phyloP scores from a whole-genome alignment of 2,113 vertebrate genomes.

The Phocoena phocoena region DNA sequence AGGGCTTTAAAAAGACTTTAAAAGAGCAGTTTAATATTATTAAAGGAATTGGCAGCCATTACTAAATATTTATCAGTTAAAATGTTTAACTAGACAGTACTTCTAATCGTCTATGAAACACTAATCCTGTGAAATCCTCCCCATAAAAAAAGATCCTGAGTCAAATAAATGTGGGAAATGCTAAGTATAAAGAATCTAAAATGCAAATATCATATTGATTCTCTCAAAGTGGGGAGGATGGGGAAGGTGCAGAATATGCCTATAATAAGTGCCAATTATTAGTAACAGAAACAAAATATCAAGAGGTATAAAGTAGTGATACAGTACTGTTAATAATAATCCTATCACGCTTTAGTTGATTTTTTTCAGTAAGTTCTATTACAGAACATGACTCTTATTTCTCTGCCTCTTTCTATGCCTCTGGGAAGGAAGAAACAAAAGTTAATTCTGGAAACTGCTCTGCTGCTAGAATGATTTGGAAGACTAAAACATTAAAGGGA shows the following conservation, averaged over 20 bases:
- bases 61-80: constrained; percentile 5
- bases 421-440: neutral
- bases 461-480: neutral
- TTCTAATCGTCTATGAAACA: constrained; percentile 31
- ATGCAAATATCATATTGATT: neutral
- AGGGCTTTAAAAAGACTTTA: neutral
- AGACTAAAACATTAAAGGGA: neutral
- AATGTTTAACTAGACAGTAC: neutral
- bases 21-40: constrained; percentile 1
- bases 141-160: neutral
- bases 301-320: neutral
- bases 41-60: neutral
- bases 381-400: neutral
- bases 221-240: neutral
- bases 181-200: constrained; percentile 24
- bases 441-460: constrained; percentile 1
- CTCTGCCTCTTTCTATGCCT: neutral
- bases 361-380: neutral
- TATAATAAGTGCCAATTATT: neutral
- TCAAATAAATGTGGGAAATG: constrained; percentile 12
- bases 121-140: constrained; percentile 9
- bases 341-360: neutral
- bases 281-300: constrained; percentile 28
- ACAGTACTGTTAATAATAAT: neutral
- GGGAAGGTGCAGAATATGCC: neutral